Conservation (phyloP, 2,888 invertebrate genomes). For the Athetis lepigone region DNA sequence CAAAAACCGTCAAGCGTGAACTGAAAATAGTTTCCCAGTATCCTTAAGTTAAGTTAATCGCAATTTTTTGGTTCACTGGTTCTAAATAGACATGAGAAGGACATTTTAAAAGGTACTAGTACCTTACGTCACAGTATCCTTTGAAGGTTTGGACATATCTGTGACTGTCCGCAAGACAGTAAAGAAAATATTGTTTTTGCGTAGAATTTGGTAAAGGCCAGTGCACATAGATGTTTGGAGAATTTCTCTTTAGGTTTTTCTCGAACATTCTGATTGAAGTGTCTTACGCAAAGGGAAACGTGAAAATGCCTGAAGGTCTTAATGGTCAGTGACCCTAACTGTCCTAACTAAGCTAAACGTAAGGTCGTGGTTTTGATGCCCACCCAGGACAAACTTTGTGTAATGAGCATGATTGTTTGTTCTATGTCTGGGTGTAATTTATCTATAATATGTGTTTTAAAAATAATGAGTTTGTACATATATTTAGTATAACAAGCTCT, state of each 20-base stretch:
- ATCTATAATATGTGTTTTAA: no score
- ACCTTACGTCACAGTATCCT: conserved; percentile 16
- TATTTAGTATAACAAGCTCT: no score
- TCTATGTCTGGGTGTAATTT: no score
- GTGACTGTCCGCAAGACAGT: conserved; percentile 21
- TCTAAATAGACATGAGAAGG: conserved; percentile 36
- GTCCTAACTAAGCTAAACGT: no score
- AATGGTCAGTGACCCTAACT: no score
- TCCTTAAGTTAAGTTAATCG: conserved; percentile 3
- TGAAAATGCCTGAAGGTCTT: no score
- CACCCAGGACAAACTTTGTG: no score
- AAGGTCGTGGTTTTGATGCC: no score
- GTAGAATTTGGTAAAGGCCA: background rate
- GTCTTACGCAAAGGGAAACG: no score
- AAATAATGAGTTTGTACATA: no score
- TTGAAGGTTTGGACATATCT: conserved; percentile 24
- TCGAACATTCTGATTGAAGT: background rate
- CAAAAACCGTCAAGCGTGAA: conserved; percentile 14
- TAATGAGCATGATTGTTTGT: no score
- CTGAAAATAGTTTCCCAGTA: conserved; percentile 12
- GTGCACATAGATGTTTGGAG: background rate
- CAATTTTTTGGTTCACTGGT: conserved; percentile 65
- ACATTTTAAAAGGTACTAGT: conserved; percentile 23
- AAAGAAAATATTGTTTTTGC: background rate
- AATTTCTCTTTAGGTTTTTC: background rate